Percentiles rank a stretch among this genome's conserved stretches.
phyloP scores from a whole-genome alignment of 2,888 invertebrate genomes.

The Drosophila algonquin region DNA sequence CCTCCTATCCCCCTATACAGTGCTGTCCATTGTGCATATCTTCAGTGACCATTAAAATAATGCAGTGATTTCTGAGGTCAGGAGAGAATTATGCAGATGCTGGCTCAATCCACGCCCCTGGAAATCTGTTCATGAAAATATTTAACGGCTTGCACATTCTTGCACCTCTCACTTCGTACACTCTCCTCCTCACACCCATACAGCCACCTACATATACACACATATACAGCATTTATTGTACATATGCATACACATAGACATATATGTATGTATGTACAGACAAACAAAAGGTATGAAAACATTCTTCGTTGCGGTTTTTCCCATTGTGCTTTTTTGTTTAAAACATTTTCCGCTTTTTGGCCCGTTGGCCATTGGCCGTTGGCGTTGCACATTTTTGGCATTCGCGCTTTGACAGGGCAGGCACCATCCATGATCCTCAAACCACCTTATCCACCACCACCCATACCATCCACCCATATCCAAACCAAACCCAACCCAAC shows the following conservation, averaged over 20 bases:
- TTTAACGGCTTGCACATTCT: constrained; percentile 76
- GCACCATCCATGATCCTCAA: background rate
- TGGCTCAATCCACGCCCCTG: constrained; percentile 18
- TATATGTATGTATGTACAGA: constrained; percentile 2
- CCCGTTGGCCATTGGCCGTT: constrained; percentile 49
- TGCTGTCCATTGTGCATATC: no score
- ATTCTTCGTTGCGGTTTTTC: constrained; percentile 72
- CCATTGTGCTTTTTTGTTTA: constrained; percentile 55
- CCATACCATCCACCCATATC: background rate
- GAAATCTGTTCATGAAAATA: constrained; percentile 75
- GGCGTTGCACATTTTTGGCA: constrained; percentile 74
- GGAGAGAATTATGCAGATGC: constrained; percentile 62
- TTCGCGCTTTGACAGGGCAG: constrained; percentile 66
- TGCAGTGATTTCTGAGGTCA: constrained; percentile 70
- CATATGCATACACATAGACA: background rate
- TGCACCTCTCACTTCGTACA: constrained; percentile 60
- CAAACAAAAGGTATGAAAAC: constrained; percentile 70
- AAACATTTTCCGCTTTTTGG: constrained; percentile 63
- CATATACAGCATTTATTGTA: no score
- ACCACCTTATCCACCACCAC: background rate
- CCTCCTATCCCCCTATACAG: no score
- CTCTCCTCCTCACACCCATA: constrained; percentile 10
- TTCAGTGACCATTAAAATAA: constrained; percentile 66
- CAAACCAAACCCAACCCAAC: constrained; percentile 12
- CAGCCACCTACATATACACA: background rate